Conservation (phyloP, 2,888 invertebrate species). For the Tetramorium bicarinatum region DNA sequence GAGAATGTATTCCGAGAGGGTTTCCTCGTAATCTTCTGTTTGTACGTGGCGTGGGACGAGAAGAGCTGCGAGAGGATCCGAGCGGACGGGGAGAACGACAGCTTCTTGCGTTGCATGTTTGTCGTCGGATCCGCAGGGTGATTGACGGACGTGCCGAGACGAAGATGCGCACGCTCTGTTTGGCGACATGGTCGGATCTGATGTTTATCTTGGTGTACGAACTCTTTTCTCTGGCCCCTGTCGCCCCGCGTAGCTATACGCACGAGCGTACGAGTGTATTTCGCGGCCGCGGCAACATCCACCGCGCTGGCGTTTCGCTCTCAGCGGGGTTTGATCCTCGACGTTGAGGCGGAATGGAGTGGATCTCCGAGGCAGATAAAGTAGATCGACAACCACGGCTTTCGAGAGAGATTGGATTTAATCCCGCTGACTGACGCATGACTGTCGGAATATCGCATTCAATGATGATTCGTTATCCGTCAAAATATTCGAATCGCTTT, state of each 20-base stretch:
- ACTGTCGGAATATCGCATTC: not conserved
- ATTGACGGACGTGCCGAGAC: slow-evolving; percentile 74
- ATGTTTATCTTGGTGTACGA: slow-evolving; percentile 74
- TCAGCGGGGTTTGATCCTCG: slow-evolving; percentile 27
- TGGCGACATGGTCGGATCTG: slow-evolving; percentile 70
- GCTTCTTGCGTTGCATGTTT: slow-evolving; percentile 76
- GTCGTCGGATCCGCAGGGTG: slow-evolving; percentile 71
- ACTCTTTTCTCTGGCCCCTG: slow-evolving; percentile 62
- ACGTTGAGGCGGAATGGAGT: not conserved
- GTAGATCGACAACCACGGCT: slow-evolving; percentile 61
- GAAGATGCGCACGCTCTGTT: slow-evolving; percentile 69
- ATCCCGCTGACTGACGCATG: slow-evolving; percentile 6
- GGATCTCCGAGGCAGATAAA: slow-evolving; percentile 57
- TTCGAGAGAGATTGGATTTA: slow-evolving; percentile 46
- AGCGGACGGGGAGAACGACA: slow-evolving; percentile 53
- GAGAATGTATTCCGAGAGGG: slow-evolving; percentile 71
- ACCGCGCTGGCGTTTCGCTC: slow-evolving; percentile 2
- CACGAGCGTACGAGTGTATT: slow-evolving; percentile 69
- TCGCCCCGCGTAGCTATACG: slow-evolving; percentile 46
- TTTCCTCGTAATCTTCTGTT: slow-evolving; percentile 73
- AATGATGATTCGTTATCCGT: not conserved
- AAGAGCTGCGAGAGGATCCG: slow-evolving; percentile 39
- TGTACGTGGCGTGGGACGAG: slow-evolving; percentile 59
- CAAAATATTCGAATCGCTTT: not conserved
- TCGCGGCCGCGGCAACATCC: slow-evolving; percentile 58